Conservation (phyloP, 2,888 invertebrate species). For the Crioceris asparagi region DNA sequence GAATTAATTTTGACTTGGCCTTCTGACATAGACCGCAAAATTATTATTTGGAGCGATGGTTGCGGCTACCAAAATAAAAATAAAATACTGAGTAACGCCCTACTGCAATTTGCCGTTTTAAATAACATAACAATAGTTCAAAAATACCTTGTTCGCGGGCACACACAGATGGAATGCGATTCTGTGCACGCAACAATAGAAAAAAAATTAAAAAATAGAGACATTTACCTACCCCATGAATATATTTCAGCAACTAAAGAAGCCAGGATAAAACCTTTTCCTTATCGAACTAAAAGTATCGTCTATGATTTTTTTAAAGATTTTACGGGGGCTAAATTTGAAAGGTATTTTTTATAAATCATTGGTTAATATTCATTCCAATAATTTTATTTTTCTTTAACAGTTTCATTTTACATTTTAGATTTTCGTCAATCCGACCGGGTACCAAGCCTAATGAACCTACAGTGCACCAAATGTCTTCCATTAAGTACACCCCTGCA, state of each 20-base stretch:
- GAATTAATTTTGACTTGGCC: no score
- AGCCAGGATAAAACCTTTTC: conserved; percentile 16
- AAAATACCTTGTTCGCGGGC: conserved; percentile 26
- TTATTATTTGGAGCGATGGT: conserved; percentile 22
- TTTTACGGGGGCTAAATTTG: conserved; percentile 1
- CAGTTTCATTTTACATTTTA: no score
- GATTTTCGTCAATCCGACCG: conserved; percentile 6
- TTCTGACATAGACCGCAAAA: conserved; percentile 7
- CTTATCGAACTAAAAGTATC: conserved; percentile 16
- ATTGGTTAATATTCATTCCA: no score
- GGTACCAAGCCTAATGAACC: neutral
- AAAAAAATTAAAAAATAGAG: conserved; percentile 25
- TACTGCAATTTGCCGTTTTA: conserved; percentile 15
- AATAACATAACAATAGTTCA: conserved; percentile 17
- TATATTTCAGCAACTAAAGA: no score
- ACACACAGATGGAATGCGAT: conserved; percentile 30
- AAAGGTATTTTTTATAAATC: conserved; percentile 3
- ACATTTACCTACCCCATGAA: conserved; percentile 17
- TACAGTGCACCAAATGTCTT: neutral
- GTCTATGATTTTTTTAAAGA: conserved; percentile 19
- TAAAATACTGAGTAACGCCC: conserved; percentile 18
- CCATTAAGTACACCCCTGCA: neutral
- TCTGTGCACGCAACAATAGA: conserved; percentile 31
- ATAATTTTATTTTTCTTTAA: no score
- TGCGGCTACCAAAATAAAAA: conserved; percentile 23